Evolutionary conservation across 2,113 vertebrate species (phyloP).

Genomic region (Andinoacara biseriatus): DNA sequence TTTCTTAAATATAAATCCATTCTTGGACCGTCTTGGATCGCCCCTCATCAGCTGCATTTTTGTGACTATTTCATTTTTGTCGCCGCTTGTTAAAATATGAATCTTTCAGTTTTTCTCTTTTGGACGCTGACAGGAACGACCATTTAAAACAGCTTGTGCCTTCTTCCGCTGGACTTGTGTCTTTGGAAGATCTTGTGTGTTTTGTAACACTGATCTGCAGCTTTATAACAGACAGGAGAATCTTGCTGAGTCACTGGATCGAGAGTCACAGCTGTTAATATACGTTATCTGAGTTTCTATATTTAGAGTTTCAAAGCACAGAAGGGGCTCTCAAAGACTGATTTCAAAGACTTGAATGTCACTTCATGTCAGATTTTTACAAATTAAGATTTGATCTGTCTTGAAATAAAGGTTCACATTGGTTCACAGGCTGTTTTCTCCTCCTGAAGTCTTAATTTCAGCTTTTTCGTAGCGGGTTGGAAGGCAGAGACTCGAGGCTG

Average conservation of each 20-base stretch:
- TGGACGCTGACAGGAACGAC: background rate
- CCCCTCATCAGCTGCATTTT: background rate
- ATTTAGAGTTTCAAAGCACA: background rate
- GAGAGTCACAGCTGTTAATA: background rate
- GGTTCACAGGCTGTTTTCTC: background rate
- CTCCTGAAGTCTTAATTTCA: background rate
- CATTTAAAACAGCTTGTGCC: background rate
- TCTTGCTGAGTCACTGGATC: too few relatives aligned
- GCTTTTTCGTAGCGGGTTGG: background rate
- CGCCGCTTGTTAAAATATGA: rapidly evolving
- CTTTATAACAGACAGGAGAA: background rate
- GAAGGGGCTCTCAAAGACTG: background rate
- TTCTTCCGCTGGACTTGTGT: rapidly evolving
- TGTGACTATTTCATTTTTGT: background rate
- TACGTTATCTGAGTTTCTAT: background rate
- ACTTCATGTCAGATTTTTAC: background rate
- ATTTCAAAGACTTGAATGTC: background rate
- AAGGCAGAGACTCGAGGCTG: too few relatives aligned
- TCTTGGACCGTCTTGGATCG: too few relatives aligned
- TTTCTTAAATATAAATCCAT: too few relatives aligned
- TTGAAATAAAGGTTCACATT: background rate
- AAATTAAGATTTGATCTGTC: background rate
- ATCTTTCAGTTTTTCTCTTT: rapidly evolving
- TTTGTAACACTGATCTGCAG: background rate
- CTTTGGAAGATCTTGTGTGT: background rate